Percentiles rank a stretch among this genome's conserved stretches.
Conservation (phyloP, 2,888 invertebrate genomes). For the Drosophila demipolita region DNA sequence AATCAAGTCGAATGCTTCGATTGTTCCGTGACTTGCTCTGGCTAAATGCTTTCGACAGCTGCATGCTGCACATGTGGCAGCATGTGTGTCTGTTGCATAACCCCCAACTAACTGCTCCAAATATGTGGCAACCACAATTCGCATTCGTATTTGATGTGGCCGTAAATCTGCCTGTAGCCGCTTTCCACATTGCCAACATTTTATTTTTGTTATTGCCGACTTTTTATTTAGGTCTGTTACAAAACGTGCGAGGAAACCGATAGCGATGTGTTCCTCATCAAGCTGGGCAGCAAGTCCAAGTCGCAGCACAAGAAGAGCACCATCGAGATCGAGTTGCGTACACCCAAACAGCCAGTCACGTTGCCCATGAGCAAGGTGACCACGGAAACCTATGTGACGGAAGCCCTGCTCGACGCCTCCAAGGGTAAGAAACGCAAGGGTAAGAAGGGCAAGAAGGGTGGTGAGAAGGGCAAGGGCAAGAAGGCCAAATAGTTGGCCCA, state of each 20-base stretch:
- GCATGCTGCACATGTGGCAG: slow-evolving; percentile 12
- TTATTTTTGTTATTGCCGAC: slow-evolving; percentile 12
- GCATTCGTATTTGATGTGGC: slow-evolving; percentile 7
- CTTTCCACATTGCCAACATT: slow-evolving; percentile 31
- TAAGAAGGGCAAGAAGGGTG: neutral
- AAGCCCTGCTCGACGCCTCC: slow-evolving; percentile 81
- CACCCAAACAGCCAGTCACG: slow-evolving; percentile 89
- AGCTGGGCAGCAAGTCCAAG: slow-evolving; percentile 91
- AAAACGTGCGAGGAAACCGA: slow-evolving; percentile 87
- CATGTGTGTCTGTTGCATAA: slow-evolving; percentile 53
- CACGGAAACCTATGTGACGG: slow-evolving; percentile 89
- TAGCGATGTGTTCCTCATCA: slow-evolving; percentile 90
- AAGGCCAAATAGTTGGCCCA: neutral
- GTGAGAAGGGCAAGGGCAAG: slow-evolving; percentile 29
- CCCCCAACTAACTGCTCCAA: slow-evolving; percentile 37
- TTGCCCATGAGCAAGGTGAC: slow-evolving; percentile 87
- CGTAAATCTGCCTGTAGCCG: slow-evolving; percentile 28
- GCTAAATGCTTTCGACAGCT: slow-evolving; percentile 47
- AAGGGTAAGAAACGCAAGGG: slow-evolving; percentile 30
- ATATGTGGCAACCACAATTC: slow-evolving; percentile 53
- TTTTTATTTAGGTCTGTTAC: slow-evolving; percentile 81
- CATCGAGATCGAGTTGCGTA: slow-evolving; percentile 90
- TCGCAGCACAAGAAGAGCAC: slow-evolving; percentile 89
- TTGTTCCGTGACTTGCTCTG: slow-evolving; percentile 50
- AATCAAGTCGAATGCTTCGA: slow-evolving; percentile 26